A percentile compares a stretch with the other conserved stretches of the same genome.
These are phyloP conservation scores for Catocala sponsa DNA, from an alignment of 2,888 invertebrate species.

Conservation along the genomic window DNA sequence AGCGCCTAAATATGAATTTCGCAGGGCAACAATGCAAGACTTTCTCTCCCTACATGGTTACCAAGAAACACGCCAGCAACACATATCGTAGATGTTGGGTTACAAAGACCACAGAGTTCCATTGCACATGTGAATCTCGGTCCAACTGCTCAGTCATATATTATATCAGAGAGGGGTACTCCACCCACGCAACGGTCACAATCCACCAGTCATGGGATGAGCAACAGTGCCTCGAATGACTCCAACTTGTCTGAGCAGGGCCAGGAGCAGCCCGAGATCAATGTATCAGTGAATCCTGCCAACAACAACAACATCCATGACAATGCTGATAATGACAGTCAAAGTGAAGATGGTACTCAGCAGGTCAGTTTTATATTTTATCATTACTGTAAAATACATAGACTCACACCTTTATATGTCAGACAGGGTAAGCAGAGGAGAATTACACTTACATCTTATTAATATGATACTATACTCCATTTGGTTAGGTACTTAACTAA, in stretches of 20 bases:
- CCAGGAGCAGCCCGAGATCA: slow-evolving; percentile 73
- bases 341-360: slow-evolving; percentile 81
- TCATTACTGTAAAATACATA: background rate
- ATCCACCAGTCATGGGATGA: slow-evolving; percentile 63
- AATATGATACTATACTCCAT: no score
- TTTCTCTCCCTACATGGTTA: slow-evolving; percentile 81
- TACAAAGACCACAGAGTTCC: slow-evolving; percentile 79
- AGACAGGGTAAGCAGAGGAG: no score
- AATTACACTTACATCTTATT: no score
- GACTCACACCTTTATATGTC: background rate
- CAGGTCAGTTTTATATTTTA: slow-evolving; percentile 63
- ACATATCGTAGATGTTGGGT: slow-evolving; percentile 63
- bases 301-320: slow-evolving; percentile 84
- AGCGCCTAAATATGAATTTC: slow-evolving; percentile 25
- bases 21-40: slow-evolving; percentile 79
- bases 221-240: slow-evolving; percentile 71
- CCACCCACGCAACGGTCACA: slow-evolving; percentile 62
- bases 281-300: slow-evolving; percentile 79
- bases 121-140: slow-evolving; percentile 77
- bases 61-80: slow-evolving; percentile 77
- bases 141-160: slow-evolving; percentile 68
- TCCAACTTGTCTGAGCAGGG: slow-evolving; percentile 71
- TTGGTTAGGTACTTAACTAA: no score
- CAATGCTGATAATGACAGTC: slow-evolving; percentile 80
- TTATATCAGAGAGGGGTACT: slow-evolving; percentile 71